phyloP scores from a whole-genome alignment of 2,797 vertebrate genomes.

The Eutrigla gurnardus region DNA sequence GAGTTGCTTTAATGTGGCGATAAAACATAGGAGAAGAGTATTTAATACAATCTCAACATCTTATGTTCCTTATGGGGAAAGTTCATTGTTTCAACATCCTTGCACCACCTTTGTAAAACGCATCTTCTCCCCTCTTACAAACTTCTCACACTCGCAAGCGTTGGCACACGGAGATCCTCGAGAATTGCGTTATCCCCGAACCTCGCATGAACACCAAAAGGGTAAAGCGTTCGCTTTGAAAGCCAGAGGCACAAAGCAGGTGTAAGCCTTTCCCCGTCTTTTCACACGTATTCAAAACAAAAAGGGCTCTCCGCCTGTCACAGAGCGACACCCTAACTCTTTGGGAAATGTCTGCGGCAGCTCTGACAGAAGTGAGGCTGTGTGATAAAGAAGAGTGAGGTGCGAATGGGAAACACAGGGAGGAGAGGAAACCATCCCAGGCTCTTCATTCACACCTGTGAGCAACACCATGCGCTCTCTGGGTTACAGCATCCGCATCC shows the following conservation, averaged over 20 bases:
- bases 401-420: slow-evolving; percentile 60
- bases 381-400: slow-evolving; percentile 59
- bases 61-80: slow-evolving; percentile 22
- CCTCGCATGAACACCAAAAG: slow-evolving; percentile 26
- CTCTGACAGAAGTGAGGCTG: slow-evolving; percentile 52
- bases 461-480: slow-evolving; percentile 57
- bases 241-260: slow-evolving; percentile 37
- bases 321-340: slow-evolving; percentile 41
- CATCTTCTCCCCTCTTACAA: slow-evolving; percentile 6
- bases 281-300: slow-evolving; percentile 51
- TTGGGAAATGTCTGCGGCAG: slow-evolving; percentile 49
- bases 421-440: slow-evolving; percentile 59
- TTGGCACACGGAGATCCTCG: slow-evolving; percentile 33
- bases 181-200: slow-evolving; percentile 16
- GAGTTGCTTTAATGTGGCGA: slow-evolving; percentile 24
- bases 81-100: slow-evolving; percentile 30
- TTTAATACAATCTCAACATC: neutral
- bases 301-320: slow-evolving; percentile 52
- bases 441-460: slow-evolving; percentile 74
- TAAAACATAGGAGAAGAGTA: slow-evolving; percentile 21
- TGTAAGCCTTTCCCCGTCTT: slow-evolving; percentile 35
- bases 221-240: slow-evolving; percentile 47
- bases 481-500: slow-evolving; percentile 39
- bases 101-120: slow-evolving; percentile 22
- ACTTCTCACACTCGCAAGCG: slow-evolving; percentile 18